A percentile compares a stretch with the other conserved stretches of the same genome.
These are phyloP conservation scores for Cryptomyrus ogoouensis DNA, from an alignment of 2,113 vertebrate species.

Conservation along the genomic window DNA sequence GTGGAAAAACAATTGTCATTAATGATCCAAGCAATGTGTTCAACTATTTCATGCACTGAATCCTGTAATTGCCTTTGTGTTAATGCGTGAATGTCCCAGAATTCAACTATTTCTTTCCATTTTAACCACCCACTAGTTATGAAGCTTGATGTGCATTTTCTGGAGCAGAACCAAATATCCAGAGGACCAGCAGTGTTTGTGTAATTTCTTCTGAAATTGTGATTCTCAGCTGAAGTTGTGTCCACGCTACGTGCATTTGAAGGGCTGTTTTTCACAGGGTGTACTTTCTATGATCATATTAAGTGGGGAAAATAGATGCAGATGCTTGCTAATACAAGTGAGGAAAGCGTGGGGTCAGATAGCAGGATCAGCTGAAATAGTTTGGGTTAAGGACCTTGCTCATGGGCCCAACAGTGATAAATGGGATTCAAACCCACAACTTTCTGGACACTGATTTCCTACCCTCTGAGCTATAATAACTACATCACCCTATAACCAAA, in stretches of 20 bases:
- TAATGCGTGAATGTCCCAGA: neutral
- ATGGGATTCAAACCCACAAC: neutral
- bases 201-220: neutral
- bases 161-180: neutral
- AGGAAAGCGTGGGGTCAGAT: neutral
- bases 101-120: neutral
- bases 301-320: neutral
- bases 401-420: neutral
- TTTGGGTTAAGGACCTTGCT: neutral
- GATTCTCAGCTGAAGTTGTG: neutral
- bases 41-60: neutral
- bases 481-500: neutral
- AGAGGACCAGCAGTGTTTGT: neutral
- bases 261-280: neutral
- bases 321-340: neutral
- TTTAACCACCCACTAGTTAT: neutral
- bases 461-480: neutral
- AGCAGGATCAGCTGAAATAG: neutral
- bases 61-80: neutral
- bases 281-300: neutral
- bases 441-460: neutral
- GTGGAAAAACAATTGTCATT: neutral
- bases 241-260: neutral
- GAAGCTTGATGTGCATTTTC: neutral
- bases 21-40: neutral